Evolutionary conservation across 2,888 invertebrate species (phyloP), one percentile per base, ranked within the genome.

Genomic region (Nemoura dubitans): DNA sequence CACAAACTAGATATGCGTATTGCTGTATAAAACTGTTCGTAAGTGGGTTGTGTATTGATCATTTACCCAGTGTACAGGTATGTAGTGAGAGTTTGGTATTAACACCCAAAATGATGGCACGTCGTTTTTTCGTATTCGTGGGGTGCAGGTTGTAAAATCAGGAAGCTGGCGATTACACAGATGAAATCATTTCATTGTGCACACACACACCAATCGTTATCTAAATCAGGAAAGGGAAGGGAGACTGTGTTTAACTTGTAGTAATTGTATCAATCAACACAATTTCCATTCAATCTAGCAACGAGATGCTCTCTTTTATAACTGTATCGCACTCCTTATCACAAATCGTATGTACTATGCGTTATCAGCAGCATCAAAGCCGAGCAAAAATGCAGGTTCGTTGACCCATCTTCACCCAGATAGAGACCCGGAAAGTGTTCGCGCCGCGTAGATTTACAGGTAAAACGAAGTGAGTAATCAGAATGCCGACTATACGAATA

Each of bases 391-490:
- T 27, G 29, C 25, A 42, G 83, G 36, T 36, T 83, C 83, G 42
- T 83, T 83, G 83, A 83, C 83, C 83, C 42, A 36, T 30, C 83
- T 36, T 83, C 30, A 83, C 43, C 43, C 83, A 83, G 3, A 83
- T 83, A 83, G 36, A 3, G 36, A 83, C 83, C 83, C 83, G 83
- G 83, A 42, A 83, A 83, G 83, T 83, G 21, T 36, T 21, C 21
- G 43, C 78, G 10, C 14, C 59, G 59, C 21, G 10, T 36, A 36
- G 36, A 6, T 21, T 21, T 2, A 16, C 59, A 59, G 16, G 59
- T 59, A 59, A 59, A 1, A 21, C 59, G 16, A 21, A 21, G 16
- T 59, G 59, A 59, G 59, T 21, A 59, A 59, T 59, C 59, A 59
- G 59, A 59, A 21, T 21, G 59, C 59, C 21, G 59, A 2, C 59